phyloP scores from a whole-genome alignment of 1,140 invertebrate genomes.

The Zaprionus camerounensis region DNA sequence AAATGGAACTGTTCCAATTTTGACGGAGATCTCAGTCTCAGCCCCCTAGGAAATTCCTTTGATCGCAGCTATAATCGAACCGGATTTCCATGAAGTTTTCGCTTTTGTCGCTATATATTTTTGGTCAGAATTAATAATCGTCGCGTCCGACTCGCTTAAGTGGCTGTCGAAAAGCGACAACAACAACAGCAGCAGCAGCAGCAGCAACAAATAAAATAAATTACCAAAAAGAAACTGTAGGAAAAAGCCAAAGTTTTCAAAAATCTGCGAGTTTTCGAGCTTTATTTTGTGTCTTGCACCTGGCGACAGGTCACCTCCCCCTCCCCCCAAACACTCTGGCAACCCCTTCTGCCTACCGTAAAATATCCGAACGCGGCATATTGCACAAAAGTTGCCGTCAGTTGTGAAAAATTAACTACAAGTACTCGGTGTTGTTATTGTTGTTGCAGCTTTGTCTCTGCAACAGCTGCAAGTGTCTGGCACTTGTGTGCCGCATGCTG shows the following conservation, averaged over 20 bases:
- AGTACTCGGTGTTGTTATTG: constrained; percentile 63
- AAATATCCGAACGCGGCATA: constrained; percentile 61
- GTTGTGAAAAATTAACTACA: constrained; percentile 81
- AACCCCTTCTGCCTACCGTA: background rate
- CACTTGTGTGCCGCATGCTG: constrained; percentile 63
- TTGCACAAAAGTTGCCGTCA: constrained; percentile 79
- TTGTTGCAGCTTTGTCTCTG: constrained; percentile 46
- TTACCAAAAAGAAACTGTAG: constrained; percentile 43
- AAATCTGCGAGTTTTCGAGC: constrained; percentile 63
- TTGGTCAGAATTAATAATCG: constrained; percentile 77
- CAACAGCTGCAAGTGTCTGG: constrained; percentile 77
- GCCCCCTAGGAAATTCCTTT: constrained; percentile 62
- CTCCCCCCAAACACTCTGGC: background rate
- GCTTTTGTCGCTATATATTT: constrained; percentile 50
- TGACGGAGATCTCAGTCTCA: constrained; percentile 66
- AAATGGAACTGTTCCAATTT: constrained; percentile 79
- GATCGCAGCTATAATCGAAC: constrained; percentile 67
- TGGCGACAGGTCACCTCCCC: constrained; percentile 73
- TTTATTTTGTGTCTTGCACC: constrained; percentile 67
- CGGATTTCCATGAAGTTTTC: constrained; percentile 52
- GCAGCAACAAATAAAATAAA: constrained; percentile 21
- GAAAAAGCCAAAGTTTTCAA: constrained; percentile 74
- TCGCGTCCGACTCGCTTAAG: constrained; percentile 59
- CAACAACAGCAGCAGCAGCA: constrained; percentile 6
- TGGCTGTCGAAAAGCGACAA: constrained; percentile 57